Percentiles rank a stretch among this genome's conserved stretches.
Conservation (phyloP, 1,140 invertebrate species). For the Drosophila ercepeae region DNA sequence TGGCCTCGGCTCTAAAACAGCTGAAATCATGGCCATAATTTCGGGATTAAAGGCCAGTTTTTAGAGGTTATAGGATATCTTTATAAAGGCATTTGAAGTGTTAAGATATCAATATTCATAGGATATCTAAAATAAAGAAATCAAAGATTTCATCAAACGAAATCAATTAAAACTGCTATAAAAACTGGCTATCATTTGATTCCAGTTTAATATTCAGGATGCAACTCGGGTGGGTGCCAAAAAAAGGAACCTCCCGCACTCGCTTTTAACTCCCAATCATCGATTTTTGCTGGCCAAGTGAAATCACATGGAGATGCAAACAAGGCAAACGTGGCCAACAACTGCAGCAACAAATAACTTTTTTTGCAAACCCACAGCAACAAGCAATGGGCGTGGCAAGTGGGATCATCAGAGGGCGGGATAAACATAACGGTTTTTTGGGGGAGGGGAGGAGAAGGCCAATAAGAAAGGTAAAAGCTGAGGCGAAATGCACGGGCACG, state of each 20-base stretch:
- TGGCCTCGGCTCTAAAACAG: neutral
- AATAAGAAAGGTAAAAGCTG: constrained; percentile 54
- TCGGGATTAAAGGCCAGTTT: neutral
- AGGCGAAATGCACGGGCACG: constrained; percentile 38
- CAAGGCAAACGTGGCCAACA: constrained; percentile 10
- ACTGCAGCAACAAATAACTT: constrained; percentile 4
- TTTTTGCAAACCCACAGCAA: constrained; percentile 9
- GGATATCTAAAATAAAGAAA: too few relatives aligned
- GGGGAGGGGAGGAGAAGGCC: constrained; percentile 17
- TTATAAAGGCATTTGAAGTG: neutral
- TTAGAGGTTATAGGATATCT: neutral
- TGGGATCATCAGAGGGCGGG: constrained; percentile 31
- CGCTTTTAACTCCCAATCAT: constrained; percentile 26
- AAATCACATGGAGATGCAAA: constrained; percentile 67
- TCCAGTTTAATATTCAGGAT: neutral
- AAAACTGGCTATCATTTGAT: constrained; percentile 6
- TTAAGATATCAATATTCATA: too few relatives aligned
- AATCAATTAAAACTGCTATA: constrained; percentile 51
- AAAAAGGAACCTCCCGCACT: neutral
- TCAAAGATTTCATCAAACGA: constrained; percentile 1
- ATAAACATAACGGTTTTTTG: constrained; percentile 5
- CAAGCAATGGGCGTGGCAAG: constrained; percentile 27
- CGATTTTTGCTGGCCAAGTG: constrained; percentile 54
- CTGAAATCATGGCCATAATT: neutral
- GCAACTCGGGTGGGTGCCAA: neutral